Percentiles rank a stretch among this genome's conserved stretches.
phyloP scores from a whole-genome alignment of 1,140 invertebrate genomes.

The Sitobion miscanthi region DNA sequence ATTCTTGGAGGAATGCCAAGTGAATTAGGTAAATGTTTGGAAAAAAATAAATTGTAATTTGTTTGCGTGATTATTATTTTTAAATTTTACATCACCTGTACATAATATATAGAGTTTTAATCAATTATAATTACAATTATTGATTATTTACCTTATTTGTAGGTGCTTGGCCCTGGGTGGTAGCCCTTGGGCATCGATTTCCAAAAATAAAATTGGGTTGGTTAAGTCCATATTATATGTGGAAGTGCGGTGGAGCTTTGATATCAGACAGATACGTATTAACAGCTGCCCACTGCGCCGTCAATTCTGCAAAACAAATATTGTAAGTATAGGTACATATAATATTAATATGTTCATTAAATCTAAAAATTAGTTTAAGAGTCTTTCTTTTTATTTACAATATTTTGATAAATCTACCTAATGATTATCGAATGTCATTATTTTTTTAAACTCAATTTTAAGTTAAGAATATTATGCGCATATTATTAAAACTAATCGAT shows the following conservation, averaged over 20 bases:
- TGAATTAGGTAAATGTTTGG: constrained; percentile 49
- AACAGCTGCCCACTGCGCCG: constrained; percentile 63
- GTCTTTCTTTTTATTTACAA: neutral
- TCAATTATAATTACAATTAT: neutral
- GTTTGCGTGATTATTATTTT: too few species aligned
- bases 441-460: neutral
- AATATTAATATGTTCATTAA: neutral
- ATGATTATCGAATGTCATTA: neutral
- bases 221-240: neutral
- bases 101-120: neutral
- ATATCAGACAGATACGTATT: constrained; percentile 71
- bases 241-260: constrained; percentile 73
- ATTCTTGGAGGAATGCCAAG: constrained; percentile 57
- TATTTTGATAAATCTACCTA: neutral
- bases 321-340: constrained; percentile 42
- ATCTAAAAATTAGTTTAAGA: neutral
- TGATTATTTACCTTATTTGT: neutral
- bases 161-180: constrained; percentile 60
- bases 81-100: neutral
- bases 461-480: neutral
- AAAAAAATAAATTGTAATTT: neutral
- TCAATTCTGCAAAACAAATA: constrained; percentile 41
- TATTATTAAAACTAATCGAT: too few species aligned
- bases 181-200: constrained; percentile 67
- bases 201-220: neutral